Percentiles rank a stretch among this genome's conserved stretches.
These are phyloP conservation scores for Pseudotriccus pelzelni DNA, from an alignment of 2,797 vertebrate genomes.

Conservation along the genomic window DNA sequence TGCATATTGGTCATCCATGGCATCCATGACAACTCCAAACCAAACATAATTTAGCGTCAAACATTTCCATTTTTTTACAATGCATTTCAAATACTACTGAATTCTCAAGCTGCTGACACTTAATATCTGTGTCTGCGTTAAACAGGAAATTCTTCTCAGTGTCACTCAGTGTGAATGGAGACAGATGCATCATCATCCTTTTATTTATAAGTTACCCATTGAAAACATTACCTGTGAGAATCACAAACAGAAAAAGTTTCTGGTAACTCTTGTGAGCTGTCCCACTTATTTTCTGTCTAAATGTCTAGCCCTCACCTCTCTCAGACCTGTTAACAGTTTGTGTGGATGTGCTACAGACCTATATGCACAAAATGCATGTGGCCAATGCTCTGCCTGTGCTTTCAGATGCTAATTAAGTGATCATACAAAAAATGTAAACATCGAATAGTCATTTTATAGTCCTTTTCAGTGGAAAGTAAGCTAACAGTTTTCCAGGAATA, in stretches of 20 bases:
- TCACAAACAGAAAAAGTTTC: neutral
- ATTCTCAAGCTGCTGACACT: neutral
- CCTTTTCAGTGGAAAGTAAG: neutral
- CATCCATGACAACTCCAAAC: neutral
- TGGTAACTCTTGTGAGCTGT: neutral
- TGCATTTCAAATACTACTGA: neutral
- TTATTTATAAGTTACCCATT: neutral
- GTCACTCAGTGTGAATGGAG: neutral
- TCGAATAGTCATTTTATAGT: neutral
- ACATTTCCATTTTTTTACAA: neutral
- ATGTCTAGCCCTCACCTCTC: neutral
- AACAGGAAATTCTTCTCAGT: neutral
- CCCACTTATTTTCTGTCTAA: neutral
- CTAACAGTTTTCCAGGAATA: neutral
- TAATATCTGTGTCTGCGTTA: neutral
- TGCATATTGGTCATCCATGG: neutral
- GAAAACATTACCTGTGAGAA: neutral
- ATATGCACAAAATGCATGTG: neutral
- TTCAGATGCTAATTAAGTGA: neutral
- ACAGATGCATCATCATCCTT: accelerated
- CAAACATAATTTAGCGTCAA: neutral
- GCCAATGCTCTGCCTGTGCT: neutral
- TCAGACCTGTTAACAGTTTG: neutral
- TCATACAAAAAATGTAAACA: neutral
- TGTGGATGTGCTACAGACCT: neutral